These are phyloP conservation scores for Crotalus helleri DNA, from an alignment of 2,113 vertebrate species.

Conservation along the genomic window DNA sequence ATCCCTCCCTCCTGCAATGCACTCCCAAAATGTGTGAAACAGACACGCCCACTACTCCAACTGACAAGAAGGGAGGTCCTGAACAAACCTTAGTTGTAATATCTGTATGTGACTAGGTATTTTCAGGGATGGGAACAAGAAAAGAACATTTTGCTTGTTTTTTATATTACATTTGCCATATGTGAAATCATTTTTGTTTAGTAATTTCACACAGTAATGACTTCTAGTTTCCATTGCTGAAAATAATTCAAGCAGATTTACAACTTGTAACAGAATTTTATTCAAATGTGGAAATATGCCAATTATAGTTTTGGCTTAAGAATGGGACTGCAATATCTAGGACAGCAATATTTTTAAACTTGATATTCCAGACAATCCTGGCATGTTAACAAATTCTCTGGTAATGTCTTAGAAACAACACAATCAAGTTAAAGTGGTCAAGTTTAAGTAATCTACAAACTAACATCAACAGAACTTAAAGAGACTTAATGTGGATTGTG, in stretches of 20 bases:
- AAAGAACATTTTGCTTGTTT: neutral
- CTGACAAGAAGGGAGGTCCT: neutral
- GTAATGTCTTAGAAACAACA: neutral
- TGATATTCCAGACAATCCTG: neutral
- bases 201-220: neutral
- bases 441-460: neutral
- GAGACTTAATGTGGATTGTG: neutral
- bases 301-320: neutral
- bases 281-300: neutral
- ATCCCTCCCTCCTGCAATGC: neutral
- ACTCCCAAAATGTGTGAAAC: neutral
- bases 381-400: neutral
- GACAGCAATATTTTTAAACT: neutral
- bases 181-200: neutral
- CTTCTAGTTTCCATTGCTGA: neutral
- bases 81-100: neutral
- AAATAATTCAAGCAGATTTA: neutral
- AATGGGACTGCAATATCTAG: neutral
- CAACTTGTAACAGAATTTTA: neutral
- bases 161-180: neutral
- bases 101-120: neutral
- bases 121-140: neutral
- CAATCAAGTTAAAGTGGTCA: neutral
- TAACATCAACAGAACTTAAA: neutral
- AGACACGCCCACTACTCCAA: neutral